Percentiles rank a stretch among this genome's conserved stretches.
Conservation (phyloP, 2,113 vertebrate genomes). For the Xiphophorus maculatus region DNA sequence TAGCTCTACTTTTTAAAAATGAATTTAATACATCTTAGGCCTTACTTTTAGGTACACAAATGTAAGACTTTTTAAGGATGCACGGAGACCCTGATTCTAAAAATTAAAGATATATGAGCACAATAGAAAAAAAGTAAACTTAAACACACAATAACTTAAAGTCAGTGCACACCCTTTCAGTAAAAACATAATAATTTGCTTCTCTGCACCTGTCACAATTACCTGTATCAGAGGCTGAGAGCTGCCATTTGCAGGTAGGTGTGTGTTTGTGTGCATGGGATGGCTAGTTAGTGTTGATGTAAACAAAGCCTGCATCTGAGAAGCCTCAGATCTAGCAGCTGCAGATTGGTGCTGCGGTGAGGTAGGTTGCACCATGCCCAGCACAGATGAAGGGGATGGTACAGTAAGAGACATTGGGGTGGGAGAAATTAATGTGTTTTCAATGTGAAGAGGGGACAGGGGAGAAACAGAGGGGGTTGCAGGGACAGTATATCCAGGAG, state of each 20-base stretch:
- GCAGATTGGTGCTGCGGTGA: slow-evolving; percentile 73
- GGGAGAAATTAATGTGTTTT: slow-evolving; percentile 79
- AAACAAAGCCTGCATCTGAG: slow-evolving; percentile 78
- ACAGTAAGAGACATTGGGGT: slow-evolving; percentile 76
- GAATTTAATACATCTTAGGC: no score
- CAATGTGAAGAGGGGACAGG: slow-evolving; percentile 74
- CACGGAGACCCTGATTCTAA: no score
- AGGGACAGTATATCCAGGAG: slow-evolving; percentile 64
- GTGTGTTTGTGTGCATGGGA: slow-evolving; percentile 67
- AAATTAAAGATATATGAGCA: neutral
- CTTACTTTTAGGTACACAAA: no score
- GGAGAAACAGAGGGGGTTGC: slow-evolving; percentile 79
- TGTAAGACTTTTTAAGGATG: no score
- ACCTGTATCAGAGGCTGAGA: slow-evolving; percentile 73
- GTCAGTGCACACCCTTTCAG: slow-evolving; percentile 52
- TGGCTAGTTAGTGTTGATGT: slow-evolving; percentile 62
- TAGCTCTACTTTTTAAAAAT: neutral
- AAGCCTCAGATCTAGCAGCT: slow-evolving; percentile 72
- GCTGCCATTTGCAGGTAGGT: slow-evolving; percentile 62
- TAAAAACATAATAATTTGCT: slow-evolving; percentile 44
- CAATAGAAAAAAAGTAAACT: neutral
- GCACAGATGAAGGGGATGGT: slow-evolving; percentile 78
- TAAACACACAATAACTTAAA: slow-evolving; percentile 13
- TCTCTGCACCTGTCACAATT: slow-evolving; percentile 57
- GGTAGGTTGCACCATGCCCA: slow-evolving; percentile 75